These are phyloP conservation scores for Calameuta pallipes DNA, from an alignment of 2,888 invertebrate species.

Conservation along the genomic window DNA sequence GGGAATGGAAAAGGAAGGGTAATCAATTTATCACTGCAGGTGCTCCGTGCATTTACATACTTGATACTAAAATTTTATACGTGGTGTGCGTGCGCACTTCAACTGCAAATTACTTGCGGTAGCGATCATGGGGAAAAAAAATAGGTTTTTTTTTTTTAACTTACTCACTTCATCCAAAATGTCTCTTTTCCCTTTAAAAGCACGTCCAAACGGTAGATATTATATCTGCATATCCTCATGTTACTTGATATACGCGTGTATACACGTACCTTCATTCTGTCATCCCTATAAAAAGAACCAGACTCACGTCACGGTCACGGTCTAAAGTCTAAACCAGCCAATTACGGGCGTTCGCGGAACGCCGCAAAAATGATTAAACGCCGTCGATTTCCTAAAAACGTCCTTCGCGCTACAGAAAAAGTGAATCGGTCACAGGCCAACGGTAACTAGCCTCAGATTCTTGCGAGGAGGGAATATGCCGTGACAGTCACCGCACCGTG, in stretches of 20 bases:
- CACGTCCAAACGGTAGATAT: not conserved
- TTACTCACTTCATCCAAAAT: not conserved
- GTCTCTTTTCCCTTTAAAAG: not conserved
- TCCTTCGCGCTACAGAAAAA: constrained; percentile 3
- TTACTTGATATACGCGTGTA: not conserved
- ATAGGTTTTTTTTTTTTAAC: not conserved
- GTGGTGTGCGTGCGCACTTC: not conserved
- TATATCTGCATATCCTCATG: not conserved
- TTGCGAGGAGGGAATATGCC: not conserved
- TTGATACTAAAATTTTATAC: constrained; percentile 28
- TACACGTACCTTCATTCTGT: not conserved
- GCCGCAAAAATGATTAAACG: constrained; percentile 8
- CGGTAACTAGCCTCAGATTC: constrained; percentile 8
- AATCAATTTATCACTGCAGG: constrained; percentile 64
- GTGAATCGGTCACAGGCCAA: constrained; percentile 5
- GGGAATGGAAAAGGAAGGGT: constrained; percentile 35
- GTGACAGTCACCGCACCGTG: constrained; percentile 8
- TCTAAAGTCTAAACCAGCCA: not conserved
- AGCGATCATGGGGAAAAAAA: not conserved
- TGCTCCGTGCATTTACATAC: constrained; percentile 61
- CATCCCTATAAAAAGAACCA: not conserved
- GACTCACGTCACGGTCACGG: not conserved
- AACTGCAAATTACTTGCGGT: not conserved
- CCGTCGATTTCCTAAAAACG: constrained; percentile 7
- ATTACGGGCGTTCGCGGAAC: constrained; percentile 3